Conservation (phyloP, 2,888 invertebrate species). For the Hybos culiciformis region DNA sequence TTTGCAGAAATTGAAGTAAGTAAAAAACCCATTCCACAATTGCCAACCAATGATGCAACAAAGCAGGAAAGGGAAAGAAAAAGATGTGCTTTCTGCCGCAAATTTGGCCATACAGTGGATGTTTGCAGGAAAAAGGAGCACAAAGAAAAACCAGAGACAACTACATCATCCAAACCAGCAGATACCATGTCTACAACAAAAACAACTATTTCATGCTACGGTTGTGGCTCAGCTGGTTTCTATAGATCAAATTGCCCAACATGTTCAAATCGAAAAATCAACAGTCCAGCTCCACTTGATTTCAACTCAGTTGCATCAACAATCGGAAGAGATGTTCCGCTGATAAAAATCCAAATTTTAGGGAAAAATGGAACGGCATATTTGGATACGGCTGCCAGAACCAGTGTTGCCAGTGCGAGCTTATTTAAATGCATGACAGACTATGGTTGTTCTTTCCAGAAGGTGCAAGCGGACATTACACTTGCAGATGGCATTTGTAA, state of each 20-base stretch:
- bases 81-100: background rate
- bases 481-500: background rate
- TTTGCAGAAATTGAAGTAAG: background rate
- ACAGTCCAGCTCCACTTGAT: background rate
- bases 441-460: slow-evolving; percentile 1
- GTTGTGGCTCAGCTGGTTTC: slow-evolving; percentile 3
- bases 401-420: slow-evolving; percentile 6
- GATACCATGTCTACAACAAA: background rate
- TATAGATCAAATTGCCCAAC: slow-evolving; percentile 3
- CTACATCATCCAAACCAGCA: no score
- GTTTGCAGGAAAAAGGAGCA: background rate
- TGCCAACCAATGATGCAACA: no score
- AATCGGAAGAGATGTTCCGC: slow-evolving; percentile 3
- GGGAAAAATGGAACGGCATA: slow-evolving; percentile 6
- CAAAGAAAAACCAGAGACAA: background rate
- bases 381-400: slow-evolving; percentile 8
- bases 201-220: slow-evolving; percentile 2
- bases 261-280: slow-evolving; percentile 1
- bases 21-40: no score
- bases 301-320: background rate
- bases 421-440: background rate
- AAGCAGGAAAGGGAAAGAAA: background rate
- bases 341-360: slow-evolving; percentile 2
- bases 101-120: background rate
- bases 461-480: slow-evolving; percentile 2